phyloP scores from a whole-genome alignment of 2,797 vertebrate species.

The Clarias fuscus region DNA sequence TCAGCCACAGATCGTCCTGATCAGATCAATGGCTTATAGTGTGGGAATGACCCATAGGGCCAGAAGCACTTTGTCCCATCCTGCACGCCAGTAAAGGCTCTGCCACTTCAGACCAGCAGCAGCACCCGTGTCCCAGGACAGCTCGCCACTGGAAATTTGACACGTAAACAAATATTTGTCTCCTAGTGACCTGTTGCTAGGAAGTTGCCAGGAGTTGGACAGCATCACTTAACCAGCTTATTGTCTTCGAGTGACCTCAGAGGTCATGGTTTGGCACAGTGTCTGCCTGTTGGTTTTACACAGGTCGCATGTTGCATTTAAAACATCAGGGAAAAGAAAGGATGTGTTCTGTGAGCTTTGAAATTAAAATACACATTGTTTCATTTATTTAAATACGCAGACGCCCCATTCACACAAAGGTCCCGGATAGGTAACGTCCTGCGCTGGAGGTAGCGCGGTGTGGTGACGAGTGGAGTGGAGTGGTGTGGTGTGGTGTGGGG shows the following conservation, averaged over 20 bases:
- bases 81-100: slow-evolving; percentile 16
- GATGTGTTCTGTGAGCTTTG: neutral
- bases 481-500: slow-evolving; percentile 2
- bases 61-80: slow-evolving; percentile 27
- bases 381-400: slow-evolving; percentile 2
- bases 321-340: neutral
- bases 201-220: slow-evolving; percentile 54
- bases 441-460: neutral
- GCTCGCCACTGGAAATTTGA: slow-evolving; percentile 53
- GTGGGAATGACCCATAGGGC: slow-evolving; percentile 49
- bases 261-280: slow-evolving; percentile 42
- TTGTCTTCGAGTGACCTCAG: slow-evolving; percentile 52
- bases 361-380: neutral
- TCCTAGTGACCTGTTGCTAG: slow-evolving; percentile 37
- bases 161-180: slow-evolving; percentile 58
- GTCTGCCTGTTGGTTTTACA: slow-evolving; percentile 21
- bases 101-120: slow-evolving; percentile 21
- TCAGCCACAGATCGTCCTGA: neutral
- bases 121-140: slow-evolving; percentile 38
- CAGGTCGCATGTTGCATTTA: slow-evolving; percentile 7
- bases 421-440: slow-evolving; percentile 17
- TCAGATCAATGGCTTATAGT: slow-evolving; percentile 25
- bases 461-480: neutral
- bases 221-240: slow-evolving; percentile 51
- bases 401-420: slow-evolving; percentile 12